Conservation (phyloP, 2,888 invertebrate species). For the Chloroclysta siterata region DNA sequence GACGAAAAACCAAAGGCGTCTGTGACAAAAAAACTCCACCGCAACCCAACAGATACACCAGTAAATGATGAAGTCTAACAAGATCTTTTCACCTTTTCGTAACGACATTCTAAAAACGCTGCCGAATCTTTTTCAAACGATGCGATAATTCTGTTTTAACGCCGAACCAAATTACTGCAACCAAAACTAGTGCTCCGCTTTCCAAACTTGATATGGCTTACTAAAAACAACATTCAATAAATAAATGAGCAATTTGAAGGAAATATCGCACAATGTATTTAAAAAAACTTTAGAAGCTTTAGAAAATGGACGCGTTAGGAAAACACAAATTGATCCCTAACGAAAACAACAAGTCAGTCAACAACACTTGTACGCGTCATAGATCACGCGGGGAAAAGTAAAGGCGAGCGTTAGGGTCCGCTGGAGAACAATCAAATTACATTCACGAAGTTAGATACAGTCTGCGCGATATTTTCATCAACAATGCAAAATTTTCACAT, state of each 20-base stretch:
- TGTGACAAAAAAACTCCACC: background rate
- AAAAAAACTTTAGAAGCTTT: constrained; percentile 37
- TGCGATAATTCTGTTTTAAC: background rate
- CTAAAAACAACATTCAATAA: background rate
- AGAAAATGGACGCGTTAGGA: constrained; percentile 15
- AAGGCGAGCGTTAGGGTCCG: constrained; percentile 69
- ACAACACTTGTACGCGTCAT: constrained; percentile 76
- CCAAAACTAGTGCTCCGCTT: background rate
- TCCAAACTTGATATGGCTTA: background rate
- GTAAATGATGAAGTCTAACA: background rate
- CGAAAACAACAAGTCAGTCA: constrained; percentile 78
- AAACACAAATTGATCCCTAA: constrained; percentile 66
- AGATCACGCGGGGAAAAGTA: constrained; percentile 50
- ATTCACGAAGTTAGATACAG: constrained; percentile 46
- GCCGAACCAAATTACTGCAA: background rate
- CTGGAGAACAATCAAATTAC: constrained; percentile 70
- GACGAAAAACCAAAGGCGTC: no score
- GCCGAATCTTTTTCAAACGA: background rate
- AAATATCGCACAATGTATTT: constrained; percentile 37
- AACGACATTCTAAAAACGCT: background rate
- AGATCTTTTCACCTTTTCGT: background rate
- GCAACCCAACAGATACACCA: background rate
- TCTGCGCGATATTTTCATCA: constrained; percentile 37
- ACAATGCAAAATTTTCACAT: constrained; percentile 49
- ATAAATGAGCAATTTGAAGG: constrained; percentile 4